phyloP scores from a whole-genome alignment of 2,888 invertebrate species.

The Hyalella azteca region DNA sequence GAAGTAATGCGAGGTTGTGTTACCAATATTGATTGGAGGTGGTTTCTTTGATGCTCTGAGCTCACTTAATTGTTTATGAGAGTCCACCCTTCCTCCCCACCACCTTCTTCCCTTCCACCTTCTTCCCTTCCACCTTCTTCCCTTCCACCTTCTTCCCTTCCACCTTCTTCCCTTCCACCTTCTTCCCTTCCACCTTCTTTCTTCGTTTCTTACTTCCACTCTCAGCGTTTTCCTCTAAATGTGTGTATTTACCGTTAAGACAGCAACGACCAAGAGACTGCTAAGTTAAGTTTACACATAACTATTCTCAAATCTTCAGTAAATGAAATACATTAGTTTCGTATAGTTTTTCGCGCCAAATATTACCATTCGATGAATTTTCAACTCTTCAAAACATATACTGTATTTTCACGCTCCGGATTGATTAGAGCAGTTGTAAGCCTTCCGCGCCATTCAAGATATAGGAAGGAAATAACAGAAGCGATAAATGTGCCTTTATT shows the following conservation, averaged over 20 bases:
- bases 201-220: neutral
- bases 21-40: slow-evolving; percentile 35
- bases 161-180: neutral
- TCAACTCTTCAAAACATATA: too few relatives aligned
- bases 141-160: neutral
- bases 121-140: neutral
- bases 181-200: neutral
- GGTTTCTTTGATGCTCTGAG: slow-evolving; percentile 38
- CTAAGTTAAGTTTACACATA: neutral
- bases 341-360: too few relatives aligned
- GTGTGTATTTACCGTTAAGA: too few relatives aligned
- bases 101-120: neutral
- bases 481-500: too few relatives aligned
- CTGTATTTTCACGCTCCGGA: too few relatives aligned
- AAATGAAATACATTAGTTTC: neutral
- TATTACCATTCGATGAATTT: too few relatives aligned
- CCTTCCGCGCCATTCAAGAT: too few relatives aligned
- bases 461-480: too few relatives aligned
- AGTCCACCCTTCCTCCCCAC: neutral
- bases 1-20: slow-evolving; percentile 37
- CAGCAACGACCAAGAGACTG: too few relatives aligned
- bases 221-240: too few relatives aligned
- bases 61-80: slow-evolving; percentile 37
- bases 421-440: too few relatives aligned
- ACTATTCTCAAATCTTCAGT: neutral